Percentiles rank a stretch among this genome's conserved stretches.
Conservation (phyloP, 53 echinoderm and acorn worm genomes). For the Pentamera pediparva region DNA sequence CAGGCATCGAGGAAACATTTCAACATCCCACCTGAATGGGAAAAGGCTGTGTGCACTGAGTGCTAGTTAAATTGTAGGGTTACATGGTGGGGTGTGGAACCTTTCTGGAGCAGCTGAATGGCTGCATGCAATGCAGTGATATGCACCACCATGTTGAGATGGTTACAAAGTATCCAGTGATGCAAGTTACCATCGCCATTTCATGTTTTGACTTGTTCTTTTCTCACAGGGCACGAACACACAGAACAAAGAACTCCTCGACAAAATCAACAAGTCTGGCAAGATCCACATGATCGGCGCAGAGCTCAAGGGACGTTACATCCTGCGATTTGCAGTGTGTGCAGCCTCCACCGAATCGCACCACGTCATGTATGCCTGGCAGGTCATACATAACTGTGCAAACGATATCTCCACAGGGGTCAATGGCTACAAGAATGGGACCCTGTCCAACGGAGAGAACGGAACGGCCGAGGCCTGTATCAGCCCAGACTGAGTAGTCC, state of each 20-base stretch:
- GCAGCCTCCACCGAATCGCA: conserved; percentile 54
- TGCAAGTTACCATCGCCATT: not conserved
- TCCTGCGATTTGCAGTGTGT: conserved; percentile 76
- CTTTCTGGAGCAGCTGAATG: too few species aligned
- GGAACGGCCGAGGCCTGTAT: conserved; percentile 15
- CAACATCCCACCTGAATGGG: too few species aligned
- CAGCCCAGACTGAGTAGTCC: conserved; percentile 7
- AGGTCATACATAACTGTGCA: conserved; percentile 47
- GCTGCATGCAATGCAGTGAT: too few species aligned
- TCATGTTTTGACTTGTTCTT: not conserved
- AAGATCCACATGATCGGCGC: conserved; percentile 82
- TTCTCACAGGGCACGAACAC: conserved; percentile 58
- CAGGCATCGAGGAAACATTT: too few species aligned
- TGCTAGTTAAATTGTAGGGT: too few species aligned
- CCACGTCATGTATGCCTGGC: conserved; percentile 74
- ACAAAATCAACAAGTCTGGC: conserved; percentile 60
- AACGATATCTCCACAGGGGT: conserved; percentile 28
- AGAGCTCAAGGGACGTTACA: conserved; percentile 57
- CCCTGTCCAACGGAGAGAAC: conserved; percentile 1
- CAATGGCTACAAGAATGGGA: not conserved
- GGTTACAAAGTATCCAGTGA: not conserved
- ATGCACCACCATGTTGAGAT: not conserved
- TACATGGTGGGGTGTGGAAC: too few species aligned
- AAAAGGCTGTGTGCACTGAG: too few species aligned
- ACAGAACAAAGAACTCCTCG: conserved; percentile 56